Evolutionary conservation across 2,888 invertebrate genomes (phyloP).

Genomic region (Trilocha varians): DNA sequence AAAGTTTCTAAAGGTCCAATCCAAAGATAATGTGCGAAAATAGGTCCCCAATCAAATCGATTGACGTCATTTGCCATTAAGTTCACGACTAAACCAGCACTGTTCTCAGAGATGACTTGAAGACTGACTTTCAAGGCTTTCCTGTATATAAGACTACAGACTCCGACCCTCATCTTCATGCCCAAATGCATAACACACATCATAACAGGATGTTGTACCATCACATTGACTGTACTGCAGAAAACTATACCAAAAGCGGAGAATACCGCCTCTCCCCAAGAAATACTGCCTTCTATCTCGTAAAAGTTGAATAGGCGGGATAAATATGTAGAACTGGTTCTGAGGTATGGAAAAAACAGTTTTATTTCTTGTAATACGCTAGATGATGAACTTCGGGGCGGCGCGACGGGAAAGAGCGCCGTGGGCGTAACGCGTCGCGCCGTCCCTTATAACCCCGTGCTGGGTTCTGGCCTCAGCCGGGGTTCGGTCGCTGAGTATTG

Average conservation of each 20-base stretch:
- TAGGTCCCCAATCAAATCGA: conserved; percentile 79
- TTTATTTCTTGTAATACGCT: too few relatives aligned
- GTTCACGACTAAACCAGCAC: conserved; percentile 69
- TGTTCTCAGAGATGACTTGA: conserved; percentile 53
- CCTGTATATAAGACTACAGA: conserved; percentile 87
- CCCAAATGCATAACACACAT: conserved; percentile 84
- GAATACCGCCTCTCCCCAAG: conserved; percentile 76
- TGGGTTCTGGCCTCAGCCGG: too few relatives aligned
- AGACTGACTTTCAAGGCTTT: conserved; percentile 74
- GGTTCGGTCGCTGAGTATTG: too few relatives aligned
- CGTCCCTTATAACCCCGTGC: too few relatives aligned
- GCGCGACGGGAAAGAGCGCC: too few relatives aligned
- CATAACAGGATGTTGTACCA: conserved; percentile 80
- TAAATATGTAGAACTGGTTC: conserved; percentile 64
- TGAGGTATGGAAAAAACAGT: conserved; percentile 23
- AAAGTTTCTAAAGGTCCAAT: conserved; percentile 81
- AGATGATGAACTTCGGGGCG: too few relatives aligned
- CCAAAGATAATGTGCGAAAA: conserved; percentile 83
- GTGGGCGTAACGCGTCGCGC: too few relatives aligned
- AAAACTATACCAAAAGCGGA: conserved; percentile 78
- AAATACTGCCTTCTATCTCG: conserved; percentile 55
- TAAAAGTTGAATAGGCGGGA: conserved; percentile 76
- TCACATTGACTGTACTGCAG: conserved; percentile 75
- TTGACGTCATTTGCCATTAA: conserved; percentile 84
- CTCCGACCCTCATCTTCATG: conserved; percentile 85